Conservation (phyloP, 2,888 invertebrate species). For the Fissipunctia ypsillon region DNA sequence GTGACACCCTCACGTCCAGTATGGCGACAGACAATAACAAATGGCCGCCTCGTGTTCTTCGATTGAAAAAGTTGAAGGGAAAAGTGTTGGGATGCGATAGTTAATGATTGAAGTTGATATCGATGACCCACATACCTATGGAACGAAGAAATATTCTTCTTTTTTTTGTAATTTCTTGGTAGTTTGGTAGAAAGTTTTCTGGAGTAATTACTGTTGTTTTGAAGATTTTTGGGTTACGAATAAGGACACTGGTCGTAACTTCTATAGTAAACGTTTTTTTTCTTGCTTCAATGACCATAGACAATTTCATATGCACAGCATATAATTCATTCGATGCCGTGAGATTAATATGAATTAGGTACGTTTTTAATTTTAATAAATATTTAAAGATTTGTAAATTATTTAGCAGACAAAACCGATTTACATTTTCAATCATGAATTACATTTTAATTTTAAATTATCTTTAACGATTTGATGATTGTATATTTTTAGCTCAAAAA, state of each 20-base stretch:
- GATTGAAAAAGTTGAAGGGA: conserved; percentile 74
- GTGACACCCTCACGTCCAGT: conserved; percentile 32
- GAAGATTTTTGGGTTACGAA: background rate
- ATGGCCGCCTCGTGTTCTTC: conserved; percentile 66
- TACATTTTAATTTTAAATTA: too few relatives aligned
- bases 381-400: background rate
- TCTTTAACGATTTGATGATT: too few relatives aligned
- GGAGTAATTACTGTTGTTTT: conserved; percentile 26
- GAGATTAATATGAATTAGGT: too few relatives aligned
- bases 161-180: conserved; percentile 37
- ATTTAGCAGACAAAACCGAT: background rate
- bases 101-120: conserved; percentile 66
- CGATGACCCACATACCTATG: conserved; percentile 48
- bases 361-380: background rate
- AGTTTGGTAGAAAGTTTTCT: conserved; percentile 17
- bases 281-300: background rate
- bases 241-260: background rate
- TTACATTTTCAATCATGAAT: background rate
- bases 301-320: background rate
- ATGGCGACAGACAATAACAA: conserved; percentile 60
- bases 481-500: too few relatives aligned
- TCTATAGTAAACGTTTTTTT: background rate
- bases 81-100: conserved; percentile 53
- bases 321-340: background rate
- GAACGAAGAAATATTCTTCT: conserved; percentile 38